Evolutionary conservation across 2,797 vertebrate species (phyloP).

Genomic region (Pipistrellus pipistrellus): DNA sequence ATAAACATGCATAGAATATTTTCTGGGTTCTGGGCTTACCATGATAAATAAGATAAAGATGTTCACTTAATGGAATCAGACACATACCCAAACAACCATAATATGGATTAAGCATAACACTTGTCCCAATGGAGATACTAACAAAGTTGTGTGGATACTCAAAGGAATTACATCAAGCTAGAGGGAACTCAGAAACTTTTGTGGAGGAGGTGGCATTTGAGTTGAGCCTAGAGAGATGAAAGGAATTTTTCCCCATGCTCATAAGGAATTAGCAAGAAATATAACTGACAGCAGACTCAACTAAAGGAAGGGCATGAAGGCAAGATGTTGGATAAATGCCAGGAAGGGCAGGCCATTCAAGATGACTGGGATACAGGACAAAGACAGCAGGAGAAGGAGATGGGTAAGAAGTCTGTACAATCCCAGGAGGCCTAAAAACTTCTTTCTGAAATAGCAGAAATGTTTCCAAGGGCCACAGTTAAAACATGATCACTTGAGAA

Average conservation of each 20-base stretch:
- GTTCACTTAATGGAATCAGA: conserved; percentile 38
- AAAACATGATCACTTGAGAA: not conserved
- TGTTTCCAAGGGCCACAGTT: not conserved
- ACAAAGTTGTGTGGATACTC: not conserved
- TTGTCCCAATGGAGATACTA: not conserved
- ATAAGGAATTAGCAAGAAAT: not conserved
- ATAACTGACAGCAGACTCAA: not conserved
- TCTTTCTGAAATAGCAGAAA: not conserved
- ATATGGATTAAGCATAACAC: not conserved
- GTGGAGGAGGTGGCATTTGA: not conserved
- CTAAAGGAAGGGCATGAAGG: not conserved
- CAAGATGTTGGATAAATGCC: not conserved
- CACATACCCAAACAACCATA: not conserved
- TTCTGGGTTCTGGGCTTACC: not conserved
- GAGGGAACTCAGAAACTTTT: not conserved
- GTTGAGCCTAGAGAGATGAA: not conserved
- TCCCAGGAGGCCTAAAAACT: not conserved
- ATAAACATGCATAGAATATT: not conserved
- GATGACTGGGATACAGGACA: not conserved
- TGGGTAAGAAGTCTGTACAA: not conserved
- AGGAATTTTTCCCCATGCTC: not conserved
- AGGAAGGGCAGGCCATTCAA: not conserved
- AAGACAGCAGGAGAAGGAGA: not conserved
- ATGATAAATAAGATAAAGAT: not conserved
- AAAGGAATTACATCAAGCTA: not conserved